A percentile compares a stretch with the other conserved stretches of the same genome.
Evolutionary conservation across 1,140 invertebrate species (phyloP).

Genomic region (Berghia stephanieae): DNA sequence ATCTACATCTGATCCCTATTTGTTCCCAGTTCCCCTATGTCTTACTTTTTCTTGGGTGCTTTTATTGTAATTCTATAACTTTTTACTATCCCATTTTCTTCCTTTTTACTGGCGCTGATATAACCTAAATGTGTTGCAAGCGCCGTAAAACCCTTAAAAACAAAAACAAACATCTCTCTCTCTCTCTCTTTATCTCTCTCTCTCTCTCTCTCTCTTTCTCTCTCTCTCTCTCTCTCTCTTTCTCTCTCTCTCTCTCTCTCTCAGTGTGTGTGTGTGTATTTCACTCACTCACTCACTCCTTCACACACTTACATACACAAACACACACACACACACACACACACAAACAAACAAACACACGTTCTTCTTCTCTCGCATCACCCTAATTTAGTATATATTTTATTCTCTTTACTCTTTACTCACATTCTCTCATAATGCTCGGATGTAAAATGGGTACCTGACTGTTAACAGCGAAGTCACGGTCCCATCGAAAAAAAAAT

Average conservation of each 20-base stretch:
- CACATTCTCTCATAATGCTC: not conserved
- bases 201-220: not conserved
- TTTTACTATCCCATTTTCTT: not conserved
- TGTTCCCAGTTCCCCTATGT: not conserved
- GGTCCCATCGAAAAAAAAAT: no score
- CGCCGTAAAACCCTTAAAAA: not conserved
- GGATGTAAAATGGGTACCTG: no score
- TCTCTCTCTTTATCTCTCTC: not conserved
- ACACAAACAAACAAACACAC: no score
- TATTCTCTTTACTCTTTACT: not conserved
- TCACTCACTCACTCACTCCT: not conserved
- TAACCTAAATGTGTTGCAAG: not conserved
- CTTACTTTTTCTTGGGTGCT: not conserved
- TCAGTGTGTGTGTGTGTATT: no score
- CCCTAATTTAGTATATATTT: not conserved
- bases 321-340: not conserved
- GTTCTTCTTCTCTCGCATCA: not conserved
- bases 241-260: not conserved
- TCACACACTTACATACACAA: not conserved
- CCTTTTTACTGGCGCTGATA: not conserved
- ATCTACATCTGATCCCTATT: not conserved
- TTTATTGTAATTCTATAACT: constrained; percentile 9
- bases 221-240: not conserved
- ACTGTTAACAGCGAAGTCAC: no score
- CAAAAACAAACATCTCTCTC: not conserved